phyloP scores from a whole-genome alignment of 2,113 vertebrate genomes.

The Myotis davidii region DNA sequence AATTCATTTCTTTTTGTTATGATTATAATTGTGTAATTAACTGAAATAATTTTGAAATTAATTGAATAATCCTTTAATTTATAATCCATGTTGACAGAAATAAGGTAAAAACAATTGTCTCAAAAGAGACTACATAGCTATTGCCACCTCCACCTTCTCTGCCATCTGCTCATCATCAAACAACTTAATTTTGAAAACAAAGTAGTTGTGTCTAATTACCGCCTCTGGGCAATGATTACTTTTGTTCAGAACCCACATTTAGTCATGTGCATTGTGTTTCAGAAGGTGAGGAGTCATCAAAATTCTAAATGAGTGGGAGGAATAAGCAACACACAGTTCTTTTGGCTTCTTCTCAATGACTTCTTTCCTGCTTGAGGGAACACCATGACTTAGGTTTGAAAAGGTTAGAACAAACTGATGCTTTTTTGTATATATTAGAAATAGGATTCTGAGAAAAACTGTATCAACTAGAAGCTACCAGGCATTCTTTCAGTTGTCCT shows the following conservation, averaged over 20 bases:
- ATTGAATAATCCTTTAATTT: not conserved
- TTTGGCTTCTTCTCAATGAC: not conserved
- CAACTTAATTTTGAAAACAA: slow-evolving; percentile 48
- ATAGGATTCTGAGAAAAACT: not conserved
- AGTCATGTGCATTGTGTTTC: not conserved
- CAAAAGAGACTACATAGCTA: not conserved
- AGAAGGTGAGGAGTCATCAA: not conserved
- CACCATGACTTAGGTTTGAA: not conserved
- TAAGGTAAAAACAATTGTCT: not conserved
- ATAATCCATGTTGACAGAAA: not conserved
- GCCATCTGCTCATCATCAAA: not conserved
- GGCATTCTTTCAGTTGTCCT: not conserved
- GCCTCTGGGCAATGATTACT: not conserved
- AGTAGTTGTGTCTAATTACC: not conserved
- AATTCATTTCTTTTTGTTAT: not conserved
- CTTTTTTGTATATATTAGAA: not conserved
- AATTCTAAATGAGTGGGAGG: not conserved
- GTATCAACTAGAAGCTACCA: not conserved
- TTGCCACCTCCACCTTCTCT: not conserved
- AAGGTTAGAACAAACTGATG: not conserved
- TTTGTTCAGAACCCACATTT: not conserved
- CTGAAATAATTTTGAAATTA: slow-evolving; percentile 15
- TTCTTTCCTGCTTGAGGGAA: not conserved
- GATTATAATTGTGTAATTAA: not conserved
- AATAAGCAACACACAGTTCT: not conserved